Conservation (phyloP, 1,140 invertebrate species). For the Araneus ventricosus region DNA sequence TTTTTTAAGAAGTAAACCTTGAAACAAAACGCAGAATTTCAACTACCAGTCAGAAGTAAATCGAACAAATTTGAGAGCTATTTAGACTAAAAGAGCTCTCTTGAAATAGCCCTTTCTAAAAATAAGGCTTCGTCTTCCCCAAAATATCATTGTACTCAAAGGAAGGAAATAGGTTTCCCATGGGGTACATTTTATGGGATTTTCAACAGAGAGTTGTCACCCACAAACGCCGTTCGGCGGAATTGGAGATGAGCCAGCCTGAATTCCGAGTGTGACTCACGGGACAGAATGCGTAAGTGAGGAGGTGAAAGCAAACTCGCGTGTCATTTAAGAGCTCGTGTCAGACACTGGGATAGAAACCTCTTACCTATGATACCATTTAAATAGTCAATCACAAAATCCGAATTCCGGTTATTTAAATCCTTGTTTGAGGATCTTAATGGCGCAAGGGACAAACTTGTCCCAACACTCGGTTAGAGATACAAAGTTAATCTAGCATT, state of each 20-base stretch:
- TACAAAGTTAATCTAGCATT: no score
- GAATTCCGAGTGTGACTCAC: neutral
- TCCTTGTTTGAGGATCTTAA: no score
- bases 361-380: no score
- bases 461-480: no score
- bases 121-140: neutral
- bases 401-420: no score
- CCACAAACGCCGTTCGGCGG: neutral
- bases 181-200: constrained; percentile 30
- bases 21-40: no score
- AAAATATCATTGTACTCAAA: neutral
- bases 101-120: neutral
- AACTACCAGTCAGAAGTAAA: neutral
- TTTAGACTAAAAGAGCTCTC: neutral
- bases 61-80: neutral
- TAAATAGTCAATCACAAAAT: no score
- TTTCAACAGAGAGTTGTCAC: constrained; percentile 34
- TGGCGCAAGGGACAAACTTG: no score
- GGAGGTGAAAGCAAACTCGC: neutral
- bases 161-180: neutral
- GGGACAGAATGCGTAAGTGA: neutral
- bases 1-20: no score
- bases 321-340: no score
- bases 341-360: no score
- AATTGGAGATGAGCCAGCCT: neutral